These are phyloP conservation scores for Luperina testacea DNA, from an alignment of 2,888 invertebrate genomes.

Conservation along the genomic window DNA sequence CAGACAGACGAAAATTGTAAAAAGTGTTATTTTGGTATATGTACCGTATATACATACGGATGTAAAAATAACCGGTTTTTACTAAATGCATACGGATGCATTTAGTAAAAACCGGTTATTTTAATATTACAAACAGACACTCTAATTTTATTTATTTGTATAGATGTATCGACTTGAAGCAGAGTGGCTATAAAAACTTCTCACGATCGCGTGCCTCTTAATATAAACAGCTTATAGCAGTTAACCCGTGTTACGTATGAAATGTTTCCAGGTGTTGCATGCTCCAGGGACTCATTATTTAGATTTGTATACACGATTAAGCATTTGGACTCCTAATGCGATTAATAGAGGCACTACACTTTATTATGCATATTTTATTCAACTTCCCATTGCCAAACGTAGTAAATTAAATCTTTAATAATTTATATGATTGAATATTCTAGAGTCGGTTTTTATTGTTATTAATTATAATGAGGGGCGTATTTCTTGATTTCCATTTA, in stretches of 20 bases:
- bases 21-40: too few species aligned
- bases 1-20: too few species aligned
- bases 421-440: conserved; percentile 46
- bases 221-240: conserved; percentile 58
- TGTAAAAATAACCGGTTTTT: too few species aligned
- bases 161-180: neutral
- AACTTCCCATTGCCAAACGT: conserved; percentile 34
- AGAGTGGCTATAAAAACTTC: conserved; percentile 14
- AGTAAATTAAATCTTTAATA: conserved; percentile 47
- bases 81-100: too few species aligned
- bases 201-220: conserved; percentile 61
- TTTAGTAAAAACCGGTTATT: too few species aligned
- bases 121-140: too few species aligned
- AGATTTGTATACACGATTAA: conserved; percentile 70
- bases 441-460: conserved; percentile 30
- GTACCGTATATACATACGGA: too few species aligned
- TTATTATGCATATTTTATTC: conserved; percentile 56
- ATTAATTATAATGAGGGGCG: conserved; percentile 36
- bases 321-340: conserved; percentile 57
- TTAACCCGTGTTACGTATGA: conserved; percentile 62
- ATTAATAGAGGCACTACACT: conserved; percentile 57
- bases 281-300: conserved; percentile 66
- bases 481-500: conserved; percentile 29
- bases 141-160: too few species aligned
- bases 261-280: conserved; percentile 67